Evolutionary conservation across 2,113 vertebrate genomes (phyloP), one percentile per base, ranked within the genome.

Genomic region (Sylvietta virens): DNA sequence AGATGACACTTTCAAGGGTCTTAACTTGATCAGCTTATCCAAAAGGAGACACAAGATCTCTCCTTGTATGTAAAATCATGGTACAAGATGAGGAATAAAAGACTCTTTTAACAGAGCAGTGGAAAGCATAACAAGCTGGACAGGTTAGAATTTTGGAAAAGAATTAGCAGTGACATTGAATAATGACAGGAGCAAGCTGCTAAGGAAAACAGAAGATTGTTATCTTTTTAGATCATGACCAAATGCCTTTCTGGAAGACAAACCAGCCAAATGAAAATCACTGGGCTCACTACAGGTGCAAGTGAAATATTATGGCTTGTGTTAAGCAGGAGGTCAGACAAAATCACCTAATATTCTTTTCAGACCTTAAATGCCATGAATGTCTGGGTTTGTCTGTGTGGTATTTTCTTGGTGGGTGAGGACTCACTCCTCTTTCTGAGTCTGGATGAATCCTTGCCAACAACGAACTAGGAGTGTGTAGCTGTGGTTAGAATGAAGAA

Each of bases 291-390:
- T 88, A 86, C 66, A 90, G 91, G 86, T 95, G 72, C 47, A 90
- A 90, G 60, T 0, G 7, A 95, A 94, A 88, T 80, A 45, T 73
- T 85, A 86, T 2, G 13, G 60, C 54, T 76, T 84, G 28, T 92
- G 67, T 74, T 88, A 88, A 70, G 67, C 33, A 90, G 64, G 64
- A 90, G 88, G 80, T 94, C 91, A 95, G 76, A 93, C 62, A 92
- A 94, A 90, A 92, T 50, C 88, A 88, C 50, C 62, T 65, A 88
- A 94, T 90, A 93, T 33, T 90, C 58, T 83, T 84, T 88, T 86
- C 82, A 92, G 67, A 82, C 33, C 39, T 90, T 81, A 78, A 92
- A 88, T 58, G 54, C 44, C 47, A 56, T 24, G 19, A 54, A 92
- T 12, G 33, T 88, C 64, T 92, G 79, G 35, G 20, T 92, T 92